Evolutionary conservation across 2,888 invertebrate genomes (phyloP).

Genomic region (Ormyrus labotus): DNA sequence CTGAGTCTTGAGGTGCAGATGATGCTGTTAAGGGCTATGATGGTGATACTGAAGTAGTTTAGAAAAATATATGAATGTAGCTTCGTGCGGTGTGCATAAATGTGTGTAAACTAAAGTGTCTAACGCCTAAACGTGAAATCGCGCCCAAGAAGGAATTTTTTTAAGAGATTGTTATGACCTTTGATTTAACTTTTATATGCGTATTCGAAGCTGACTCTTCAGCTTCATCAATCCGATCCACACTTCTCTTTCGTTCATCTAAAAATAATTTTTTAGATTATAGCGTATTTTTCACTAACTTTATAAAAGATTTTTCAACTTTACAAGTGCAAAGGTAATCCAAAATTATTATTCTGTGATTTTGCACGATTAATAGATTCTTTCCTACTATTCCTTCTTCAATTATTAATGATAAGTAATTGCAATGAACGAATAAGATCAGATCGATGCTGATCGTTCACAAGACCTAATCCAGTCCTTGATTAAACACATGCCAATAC

Average conservation of each 20-base stretch:
- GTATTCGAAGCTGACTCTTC: constrained; percentile 6
- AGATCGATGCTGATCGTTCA: constrained; percentile 1
- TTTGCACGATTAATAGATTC: constrained; percentile 1
- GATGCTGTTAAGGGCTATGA: constrained; percentile 9
- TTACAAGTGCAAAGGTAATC: constrained; percentile 2
- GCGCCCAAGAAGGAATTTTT: constrained; percentile 47
- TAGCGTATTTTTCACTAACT: not conserved
- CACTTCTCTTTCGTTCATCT: not conserved
- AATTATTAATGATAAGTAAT: constrained; percentile 8
- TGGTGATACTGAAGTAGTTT: constrained; percentile 29
- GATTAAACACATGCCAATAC: constrained; percentile 35
- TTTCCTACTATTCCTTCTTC: constrained; percentile 5
- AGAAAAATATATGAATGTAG: constrained; percentile 49
- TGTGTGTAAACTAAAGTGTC: constrained; percentile 46
- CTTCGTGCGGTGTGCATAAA: constrained; percentile 51
- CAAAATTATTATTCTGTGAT: constrained; percentile 25
- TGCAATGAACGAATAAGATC: not conserved
- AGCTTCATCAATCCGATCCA: constrained; percentile 48
- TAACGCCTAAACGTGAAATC: constrained; percentile 46
- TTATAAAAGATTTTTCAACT: constrained; percentile 30
- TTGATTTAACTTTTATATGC: constrained; percentile 20
- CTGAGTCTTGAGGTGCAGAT: constrained; percentile 36
- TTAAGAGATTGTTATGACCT: constrained; percentile 3
- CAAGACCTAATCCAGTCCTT: constrained; percentile 39
- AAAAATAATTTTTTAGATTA: constrained; percentile 1